Evolutionary conservation across 2,113 vertebrate genomes (phyloP).

Genomic region (Romanogobio albipinnatus): DNA sequence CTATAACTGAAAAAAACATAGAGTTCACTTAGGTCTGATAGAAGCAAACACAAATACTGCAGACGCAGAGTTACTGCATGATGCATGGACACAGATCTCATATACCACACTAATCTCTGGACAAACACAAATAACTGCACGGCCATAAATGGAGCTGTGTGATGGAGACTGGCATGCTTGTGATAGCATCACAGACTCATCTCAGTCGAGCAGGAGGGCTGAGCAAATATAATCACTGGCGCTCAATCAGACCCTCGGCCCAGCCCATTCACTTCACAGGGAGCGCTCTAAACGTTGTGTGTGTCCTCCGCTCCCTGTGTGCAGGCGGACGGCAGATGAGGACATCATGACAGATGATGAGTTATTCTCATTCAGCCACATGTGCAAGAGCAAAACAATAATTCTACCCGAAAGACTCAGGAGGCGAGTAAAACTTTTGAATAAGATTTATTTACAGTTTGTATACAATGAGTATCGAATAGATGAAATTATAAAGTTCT

Average conservation of each 20-base stretch:
- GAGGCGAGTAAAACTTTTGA: too few species aligned
- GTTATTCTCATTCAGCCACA: conserved; percentile 38
- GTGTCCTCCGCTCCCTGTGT: too few species aligned
- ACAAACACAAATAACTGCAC: conserved; percentile 54
- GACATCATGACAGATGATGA: conserved; percentile 28
- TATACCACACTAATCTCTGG: conserved; percentile 54
- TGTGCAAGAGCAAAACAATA: conserved; percentile 12
- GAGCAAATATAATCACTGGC: conserved; percentile 55
- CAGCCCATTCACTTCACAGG: conserved; percentile 16
- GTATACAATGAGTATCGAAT: too few species aligned
- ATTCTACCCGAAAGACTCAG: background rate
- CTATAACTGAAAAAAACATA: conserved; percentile 9
- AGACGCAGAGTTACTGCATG: conserved; percentile 32
- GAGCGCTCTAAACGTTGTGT: too few species aligned
- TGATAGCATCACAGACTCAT: conserved; percentile 39
- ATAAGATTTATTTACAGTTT: too few species aligned
- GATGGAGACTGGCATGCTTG: background rate
- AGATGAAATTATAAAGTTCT: too few species aligned
- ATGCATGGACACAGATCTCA: conserved; percentile 46
- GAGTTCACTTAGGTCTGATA: background rate
- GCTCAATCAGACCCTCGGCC: conserved; percentile 45
- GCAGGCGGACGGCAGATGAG: background rate
- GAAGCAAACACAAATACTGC: conserved; percentile 14
- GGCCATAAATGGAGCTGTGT: conserved; percentile 43
- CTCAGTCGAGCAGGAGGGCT: conserved; percentile 31